phyloP scores from a whole-genome alignment of 53 echinoderm and acorn worm genomes.

The Actinopyga echinites region DNA sequence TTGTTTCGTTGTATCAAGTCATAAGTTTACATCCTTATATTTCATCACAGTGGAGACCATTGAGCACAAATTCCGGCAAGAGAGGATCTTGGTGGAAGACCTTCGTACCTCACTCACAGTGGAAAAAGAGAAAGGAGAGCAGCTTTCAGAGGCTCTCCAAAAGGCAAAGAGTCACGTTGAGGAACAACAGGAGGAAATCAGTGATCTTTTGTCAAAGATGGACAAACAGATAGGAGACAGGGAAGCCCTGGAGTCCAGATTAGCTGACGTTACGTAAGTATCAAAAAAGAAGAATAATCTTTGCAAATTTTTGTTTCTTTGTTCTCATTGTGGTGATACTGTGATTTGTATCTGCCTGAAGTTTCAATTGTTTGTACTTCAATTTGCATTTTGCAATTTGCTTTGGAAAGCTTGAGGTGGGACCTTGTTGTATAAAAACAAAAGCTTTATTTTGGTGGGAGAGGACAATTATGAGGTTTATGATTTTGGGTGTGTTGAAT shows the following conservation, averaged over 20 bases:
- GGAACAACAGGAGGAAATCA: constrained; percentile 80
- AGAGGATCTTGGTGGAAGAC: constrained; percentile 80
- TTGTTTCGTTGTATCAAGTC: too few species aligned
- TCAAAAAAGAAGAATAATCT: background rate
- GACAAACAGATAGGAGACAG: constrained; percentile 65
- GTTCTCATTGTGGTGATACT: background rate
- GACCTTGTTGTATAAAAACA: too few species aligned
- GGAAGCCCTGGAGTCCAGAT: constrained; percentile 73
- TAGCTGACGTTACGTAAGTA: constrained; percentile 84
- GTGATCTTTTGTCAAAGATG: constrained; percentile 66
- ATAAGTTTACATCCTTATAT: too few species aligned
- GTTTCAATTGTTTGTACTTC: background rate
- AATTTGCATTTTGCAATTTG: too few species aligned
- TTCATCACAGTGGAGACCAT: constrained; percentile 79
- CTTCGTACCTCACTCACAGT: constrained; percentile 83
- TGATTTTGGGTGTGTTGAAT: too few species aligned
- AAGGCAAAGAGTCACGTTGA: constrained; percentile 63
- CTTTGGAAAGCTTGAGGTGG: background rate
- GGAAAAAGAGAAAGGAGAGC: constrained; percentile 78
- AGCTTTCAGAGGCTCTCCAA: constrained; percentile 68
- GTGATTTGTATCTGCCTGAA: background rate
- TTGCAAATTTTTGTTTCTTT: background rate
- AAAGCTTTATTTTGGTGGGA: too few species aligned
- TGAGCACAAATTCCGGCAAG: constrained; percentile 91
- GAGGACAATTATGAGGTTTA: too few species aligned